Evolutionary conservation across 2,888 invertebrate genomes (phyloP).

Genomic region (Apoda limacodes): DNA sequence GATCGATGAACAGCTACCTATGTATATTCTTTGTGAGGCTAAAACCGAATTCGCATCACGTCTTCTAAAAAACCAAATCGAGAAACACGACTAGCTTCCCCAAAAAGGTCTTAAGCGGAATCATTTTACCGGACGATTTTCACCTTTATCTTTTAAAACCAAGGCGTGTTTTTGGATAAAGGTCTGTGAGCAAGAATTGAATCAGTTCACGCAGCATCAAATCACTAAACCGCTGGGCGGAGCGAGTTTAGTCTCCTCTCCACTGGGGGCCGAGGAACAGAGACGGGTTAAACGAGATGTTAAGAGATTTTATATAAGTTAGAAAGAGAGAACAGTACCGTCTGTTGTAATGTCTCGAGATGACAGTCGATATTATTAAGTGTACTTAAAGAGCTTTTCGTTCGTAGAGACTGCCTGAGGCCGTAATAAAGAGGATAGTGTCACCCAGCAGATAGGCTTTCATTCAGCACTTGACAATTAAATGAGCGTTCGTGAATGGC

Average conservation of each 20-base stretch:
- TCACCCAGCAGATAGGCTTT: constrained; percentile 65
- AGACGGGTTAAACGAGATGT: constrained; percentile 42
- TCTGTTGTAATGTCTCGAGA: constrained; percentile 48
- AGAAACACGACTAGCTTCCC: constrained; percentile 64
- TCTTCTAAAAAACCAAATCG: constrained; percentile 66
- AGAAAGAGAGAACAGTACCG: constrained; percentile 48
- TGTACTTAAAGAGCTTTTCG: constrained; percentile 58
- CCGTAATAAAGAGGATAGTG: constrained; percentile 62
- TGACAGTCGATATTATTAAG: constrained; percentile 51
- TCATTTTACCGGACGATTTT: constrained; percentile 62
- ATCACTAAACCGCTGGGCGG: constrained; percentile 71
- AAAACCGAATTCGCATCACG: constrained; percentile 68
- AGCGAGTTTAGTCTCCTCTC: constrained; percentile 63
- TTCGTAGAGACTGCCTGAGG: constrained; percentile 42
- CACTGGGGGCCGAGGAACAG: constrained; percentile 54
- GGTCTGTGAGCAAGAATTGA: constrained; percentile 58
- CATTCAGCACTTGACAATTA: constrained; percentile 65
- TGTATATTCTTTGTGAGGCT: constrained; percentile 62
- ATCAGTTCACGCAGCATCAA: constrained; percentile 71
- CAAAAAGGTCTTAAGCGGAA: constrained; percentile 57
- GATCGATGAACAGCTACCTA: constrained; percentile 66
- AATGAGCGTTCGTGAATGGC: constrained; percentile 59
- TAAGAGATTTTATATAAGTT: constrained; percentile 25
- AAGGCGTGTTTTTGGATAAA: constrained; percentile 54
- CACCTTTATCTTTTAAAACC: constrained; percentile 58